Conservation (phyloP, 1,140 invertebrate genomes). For the Triops longicaudatus region DNA sequence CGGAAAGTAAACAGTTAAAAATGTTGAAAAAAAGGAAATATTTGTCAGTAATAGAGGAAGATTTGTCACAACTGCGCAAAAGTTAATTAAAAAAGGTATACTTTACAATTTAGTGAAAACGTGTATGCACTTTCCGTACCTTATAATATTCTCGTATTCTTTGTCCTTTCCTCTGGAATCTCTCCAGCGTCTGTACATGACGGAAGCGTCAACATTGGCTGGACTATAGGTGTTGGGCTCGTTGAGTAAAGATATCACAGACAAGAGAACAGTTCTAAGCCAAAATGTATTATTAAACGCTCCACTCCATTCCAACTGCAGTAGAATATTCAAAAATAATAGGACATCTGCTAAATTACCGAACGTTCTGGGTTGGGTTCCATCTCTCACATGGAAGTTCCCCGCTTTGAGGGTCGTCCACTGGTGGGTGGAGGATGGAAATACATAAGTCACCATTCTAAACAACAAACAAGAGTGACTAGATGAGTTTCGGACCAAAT, state of each 20-base stretch:
- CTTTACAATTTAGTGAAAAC: constrained; percentile 6
- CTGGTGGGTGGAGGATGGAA: constrained; percentile 96
- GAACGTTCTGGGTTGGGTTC: constrained; percentile 99
- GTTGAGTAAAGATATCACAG: constrained; percentile 96
- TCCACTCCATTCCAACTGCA: not conserved
- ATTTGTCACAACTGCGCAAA: too few species aligned
- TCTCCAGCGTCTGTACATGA: constrained; percentile 98
- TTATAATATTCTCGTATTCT: constrained; percentile 99
- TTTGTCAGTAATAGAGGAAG: too few species aligned
- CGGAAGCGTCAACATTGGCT: constrained; percentile 98
- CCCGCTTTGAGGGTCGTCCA: constrained; percentile 97
- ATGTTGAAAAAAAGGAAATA: too few species aligned
- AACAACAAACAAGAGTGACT: constrained; percentile 39
- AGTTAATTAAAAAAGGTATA: too few species aligned
- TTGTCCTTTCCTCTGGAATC: constrained; percentile 97
- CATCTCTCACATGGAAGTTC: constrained; percentile 98
- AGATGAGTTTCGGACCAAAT: not conserved
- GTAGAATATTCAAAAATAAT: not conserved
- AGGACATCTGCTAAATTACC: constrained; percentile 42
- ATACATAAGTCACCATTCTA: constrained; percentile 99
- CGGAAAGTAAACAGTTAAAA: too few species aligned
- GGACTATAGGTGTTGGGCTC: constrained; percentile 99
- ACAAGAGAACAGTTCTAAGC: constrained; percentile 83
- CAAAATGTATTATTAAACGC: constrained; percentile 20
- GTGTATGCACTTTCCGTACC: constrained; percentile 47